These are phyloP conservation scores for Elysia crispata DNA, from an alignment of 2,888 invertebrate genomes.

Conservation along the genomic window DNA sequence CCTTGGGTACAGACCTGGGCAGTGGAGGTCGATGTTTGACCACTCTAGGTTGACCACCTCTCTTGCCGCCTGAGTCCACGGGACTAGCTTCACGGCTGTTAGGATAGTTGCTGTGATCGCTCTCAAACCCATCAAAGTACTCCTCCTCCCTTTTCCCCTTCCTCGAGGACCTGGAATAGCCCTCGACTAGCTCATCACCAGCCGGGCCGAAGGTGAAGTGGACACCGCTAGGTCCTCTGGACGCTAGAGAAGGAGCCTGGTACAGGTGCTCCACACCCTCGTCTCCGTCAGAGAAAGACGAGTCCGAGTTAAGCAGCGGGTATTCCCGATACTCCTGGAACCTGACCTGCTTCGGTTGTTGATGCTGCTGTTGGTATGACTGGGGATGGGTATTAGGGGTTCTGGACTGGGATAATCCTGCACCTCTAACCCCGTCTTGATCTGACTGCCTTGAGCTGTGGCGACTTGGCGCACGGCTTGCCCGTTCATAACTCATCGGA, in stretches of 20 bases:
- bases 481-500: background rate
- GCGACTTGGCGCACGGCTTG: background rate
- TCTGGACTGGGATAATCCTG: background rate
- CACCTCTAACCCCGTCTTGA: background rate
- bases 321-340: slow-evolving; percentile 36
- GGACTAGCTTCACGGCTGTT: slow-evolving; percentile 36
- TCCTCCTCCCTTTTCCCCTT: slow-evolving; percentile 11
- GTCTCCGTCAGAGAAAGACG: slow-evolving; percentile 49
- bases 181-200: background rate
- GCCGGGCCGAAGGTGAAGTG: background rate
- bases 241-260: slow-evolving; percentile 40
- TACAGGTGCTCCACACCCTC: slow-evolving; percentile 52
- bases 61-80: slow-evolving; percentile 6
- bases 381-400: too few species aligned
- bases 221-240: background rate
- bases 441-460: slow-evolving; percentile 1
- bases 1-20: slow-evolving; percentile 6
- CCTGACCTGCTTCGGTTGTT: slow-evolving; percentile 37
- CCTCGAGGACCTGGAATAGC: background rate
- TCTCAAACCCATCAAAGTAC: slow-evolving; percentile 36
- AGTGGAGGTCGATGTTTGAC: background rate
- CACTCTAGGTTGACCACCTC: background rate
- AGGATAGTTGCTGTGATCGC: slow-evolving; percentile 40
- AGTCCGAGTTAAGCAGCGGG: slow-evolving; percentile 39
- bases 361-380: background rate